Evolutionary conservation across 2,113 vertebrate species (phyloP).

Genomic region (Sturnira hondurensis): DNA sequence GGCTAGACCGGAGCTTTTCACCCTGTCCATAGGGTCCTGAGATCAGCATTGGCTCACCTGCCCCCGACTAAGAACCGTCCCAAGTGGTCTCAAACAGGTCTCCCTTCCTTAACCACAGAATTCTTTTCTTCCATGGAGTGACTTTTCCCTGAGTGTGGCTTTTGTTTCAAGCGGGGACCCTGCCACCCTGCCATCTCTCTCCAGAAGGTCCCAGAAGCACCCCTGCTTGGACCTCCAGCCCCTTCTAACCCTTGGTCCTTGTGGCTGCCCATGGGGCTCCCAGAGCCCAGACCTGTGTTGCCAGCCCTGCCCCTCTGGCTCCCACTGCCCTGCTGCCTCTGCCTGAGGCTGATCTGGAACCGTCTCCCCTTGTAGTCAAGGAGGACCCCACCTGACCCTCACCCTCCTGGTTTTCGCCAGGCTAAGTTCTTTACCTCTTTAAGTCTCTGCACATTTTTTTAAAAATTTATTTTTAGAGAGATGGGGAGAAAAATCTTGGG

Average conservation of each 20-base stretch:
- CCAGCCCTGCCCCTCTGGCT: too few species aligned
- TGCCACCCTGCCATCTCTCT: not conserved
- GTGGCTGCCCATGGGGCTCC: not conserved
- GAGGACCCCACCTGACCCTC: fast-evolving
- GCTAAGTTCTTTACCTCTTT: not conserved
- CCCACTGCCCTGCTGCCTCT: not conserved
- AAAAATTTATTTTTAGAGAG: too few species aligned
- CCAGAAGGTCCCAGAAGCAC: not conserved
- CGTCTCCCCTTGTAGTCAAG: too few species aligned
- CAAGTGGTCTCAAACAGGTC: fast-evolving
- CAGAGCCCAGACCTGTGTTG: not conserved
- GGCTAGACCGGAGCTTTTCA: not conserved
- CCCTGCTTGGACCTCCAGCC: too few species aligned
- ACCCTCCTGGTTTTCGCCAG: too few species aligned
- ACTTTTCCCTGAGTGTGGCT: not conserved
- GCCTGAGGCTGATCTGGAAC: not conserved
- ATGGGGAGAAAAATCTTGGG: too few species aligned
- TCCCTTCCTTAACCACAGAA: not conserved
- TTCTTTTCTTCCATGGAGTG: not conserved
- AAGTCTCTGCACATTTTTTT: not conserved
- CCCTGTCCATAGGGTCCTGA: fast-evolving
- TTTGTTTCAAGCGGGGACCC: not conserved
- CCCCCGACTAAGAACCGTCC: fast-evolving
- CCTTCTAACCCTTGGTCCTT: not conserved
- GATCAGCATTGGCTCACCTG: too few species aligned